Conservation (phyloP, 2,113 vertebrate genomes). For the Prionailurus viverrinus region DNA sequence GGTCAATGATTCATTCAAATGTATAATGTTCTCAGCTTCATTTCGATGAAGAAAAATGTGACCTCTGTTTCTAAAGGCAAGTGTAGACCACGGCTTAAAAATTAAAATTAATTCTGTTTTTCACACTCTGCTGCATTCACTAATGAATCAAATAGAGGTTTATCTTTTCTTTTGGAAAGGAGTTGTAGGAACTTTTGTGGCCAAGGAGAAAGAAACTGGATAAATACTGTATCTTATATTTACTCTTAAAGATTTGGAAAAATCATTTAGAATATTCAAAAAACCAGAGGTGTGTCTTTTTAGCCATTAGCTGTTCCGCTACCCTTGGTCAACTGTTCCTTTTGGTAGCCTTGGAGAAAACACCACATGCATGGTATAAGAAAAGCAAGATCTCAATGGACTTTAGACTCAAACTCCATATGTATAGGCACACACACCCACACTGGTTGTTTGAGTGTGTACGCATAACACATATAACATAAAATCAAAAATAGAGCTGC, state of each 20-base stretch:
- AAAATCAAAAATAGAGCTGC: neutral
- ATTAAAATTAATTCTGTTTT: slow-evolving; percentile 17
- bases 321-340: neutral
- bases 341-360: neutral
- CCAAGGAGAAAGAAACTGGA: neutral
- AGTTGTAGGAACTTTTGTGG: neutral
- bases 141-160: neutral
- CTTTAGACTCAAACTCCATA: neutral
- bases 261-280: neutral
- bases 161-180: neutral
- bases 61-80: slow-evolving; percentile 27
- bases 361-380: neutral
- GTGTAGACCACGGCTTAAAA: slow-evolving; percentile 6
- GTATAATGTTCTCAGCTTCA: neutral
- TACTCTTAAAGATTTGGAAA: neutral
- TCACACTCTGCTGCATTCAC: neutral
- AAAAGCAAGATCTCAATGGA: neutral
- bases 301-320: neutral
- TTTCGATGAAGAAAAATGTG: slow-evolving; percentile 34
- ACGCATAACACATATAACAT: neutral
- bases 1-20: neutral
- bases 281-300: neutral
- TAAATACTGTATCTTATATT: neutral
- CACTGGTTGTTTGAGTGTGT: neutral
- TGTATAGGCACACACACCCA: neutral